Base-by-base conservation (phyloP, 1,140 invertebrate species). In the Hyposmocoma kahamanoa region DNA sequence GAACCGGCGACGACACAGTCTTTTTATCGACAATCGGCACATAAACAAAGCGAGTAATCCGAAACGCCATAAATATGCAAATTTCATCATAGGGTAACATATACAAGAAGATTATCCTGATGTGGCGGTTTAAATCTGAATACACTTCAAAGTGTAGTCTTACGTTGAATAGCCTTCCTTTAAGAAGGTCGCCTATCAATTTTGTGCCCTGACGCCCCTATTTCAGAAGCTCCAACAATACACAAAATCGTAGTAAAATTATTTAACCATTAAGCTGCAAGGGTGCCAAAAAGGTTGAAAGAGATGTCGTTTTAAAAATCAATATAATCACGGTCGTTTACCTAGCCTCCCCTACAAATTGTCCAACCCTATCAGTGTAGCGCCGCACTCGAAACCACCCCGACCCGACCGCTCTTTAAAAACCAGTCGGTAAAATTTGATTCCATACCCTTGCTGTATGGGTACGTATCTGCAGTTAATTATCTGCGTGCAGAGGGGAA, bases 381-480 rank as follows among this genome's bases (percentile, higher is more conserved):
- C 59, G 59, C 63, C 65, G 51, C 61, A 62, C 69, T 62, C 45
- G 53, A 62, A 50, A 21, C 42, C 55, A 39, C 34, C 62, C 53
- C 54, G 47, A 50, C 62, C 42, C 48, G 50, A 51, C 56, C 53
- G 66, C 67, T 77, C 57, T 81, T 75, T 73, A 79, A 75, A 80
- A 73, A 76, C 68, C 71, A 62, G 71, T 67, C 64, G 69, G 69
- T 74, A 74, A 82, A 79, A 82, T 77, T 81, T 75, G 67, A 78
- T 74, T 62, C 62, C 61, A 67, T 70, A 67, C 70, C 47, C 42
- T 45, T 57, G 50, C 53, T 53, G 57, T 50, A 56, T 55, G 62
- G 50, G 66, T 62, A 64, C 62, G 59, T 80, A 82, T 80, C 81
- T 82, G 75, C 75, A 81, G 78, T 82, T 84, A 84, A 82, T 84